Base-by-base conservation (phyloP, 2,888 invertebrate genomes). In the Dione vanillae region DNA sequence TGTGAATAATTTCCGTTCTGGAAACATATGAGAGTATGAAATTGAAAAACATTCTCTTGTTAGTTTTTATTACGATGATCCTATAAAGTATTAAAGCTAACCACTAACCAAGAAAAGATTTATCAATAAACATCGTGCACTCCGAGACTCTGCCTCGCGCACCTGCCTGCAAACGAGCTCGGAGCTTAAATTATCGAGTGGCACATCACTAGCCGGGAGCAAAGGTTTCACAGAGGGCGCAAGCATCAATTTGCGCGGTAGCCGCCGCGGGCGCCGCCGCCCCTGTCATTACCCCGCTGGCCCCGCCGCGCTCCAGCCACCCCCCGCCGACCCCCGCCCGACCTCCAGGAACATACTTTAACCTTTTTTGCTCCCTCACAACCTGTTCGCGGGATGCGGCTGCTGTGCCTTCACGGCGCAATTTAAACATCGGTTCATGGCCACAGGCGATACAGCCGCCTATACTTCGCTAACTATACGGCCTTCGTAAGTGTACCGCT, bases 181-280 rank as follows among this genome's bases (percentile, higher is more conserved):
- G 77, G 82, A 83, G 81, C 86, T 85, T 87, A 88, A 84, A 88
- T 90, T 90, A 91, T 91, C 91, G 88, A 86, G 75, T 76, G 78
- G 85, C 83, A 83, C 92, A 92, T 92, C 92, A 90, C 92, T 92
- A 86, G 90, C 91, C 90, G 90, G 91, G 92, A 91, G 91, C 90
- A 90, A 91, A 91, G 92, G 92, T 92, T 89, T 87, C 83, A 81
- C 82, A 84, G 86, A 87, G 91, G 91, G 91, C 89, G 89, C 90
- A 90, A 85, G 91, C 92, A 92, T 91, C 92, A 92, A 92, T 92
- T 92, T 92, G 90, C 90, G 88, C 92, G 82, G 92, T 92, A 93
- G 92, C 92, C 75, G 92, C 92, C 91, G 87, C 90, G 88, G 92
- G 92, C 92, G 90, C 92, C 88, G 87, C 91, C 90, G 91, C 92